These are phyloP conservation scores for Aegotheles bennettii DNA, from an alignment of 2,113 vertebrate genomes.

Conservation along the genomic window DNA sequence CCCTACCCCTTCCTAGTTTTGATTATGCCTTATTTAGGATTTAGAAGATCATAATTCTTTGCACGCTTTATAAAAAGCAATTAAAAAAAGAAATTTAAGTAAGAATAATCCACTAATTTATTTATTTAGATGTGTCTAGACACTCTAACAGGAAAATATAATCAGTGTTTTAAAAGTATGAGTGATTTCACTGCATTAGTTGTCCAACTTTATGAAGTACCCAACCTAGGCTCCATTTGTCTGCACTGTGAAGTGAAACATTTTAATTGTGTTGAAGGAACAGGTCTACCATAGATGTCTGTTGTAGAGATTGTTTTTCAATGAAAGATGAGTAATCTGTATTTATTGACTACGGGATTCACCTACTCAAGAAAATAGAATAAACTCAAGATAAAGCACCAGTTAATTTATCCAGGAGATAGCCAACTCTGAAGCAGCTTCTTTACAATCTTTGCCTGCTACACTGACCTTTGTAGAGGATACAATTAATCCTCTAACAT, in stretches of 20 bases:
- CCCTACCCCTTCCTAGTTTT: background rate
- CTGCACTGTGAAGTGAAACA: constrained; percentile 5
- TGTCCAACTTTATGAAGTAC: background rate
- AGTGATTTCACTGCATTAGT: background rate
- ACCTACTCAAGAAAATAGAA: constrained; percentile 43
- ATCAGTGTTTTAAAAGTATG: background rate
- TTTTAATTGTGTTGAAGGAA: constrained; percentile 13
- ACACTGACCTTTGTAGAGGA: constrained; percentile 46
- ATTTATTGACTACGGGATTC: constrained; percentile 43
- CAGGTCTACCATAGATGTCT: constrained; percentile 33
- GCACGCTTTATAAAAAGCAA: background rate
- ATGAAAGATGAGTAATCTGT: constrained; percentile 38
- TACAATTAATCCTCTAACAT: constrained; percentile 34
- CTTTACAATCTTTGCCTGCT: background rate
- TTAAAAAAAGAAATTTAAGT: background rate
- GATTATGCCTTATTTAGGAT: background rate
- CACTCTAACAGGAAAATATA: background rate
- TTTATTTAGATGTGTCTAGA: background rate
- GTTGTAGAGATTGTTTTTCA: constrained; percentile 33
- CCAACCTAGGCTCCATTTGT: background rate
- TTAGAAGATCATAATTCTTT: background rate
- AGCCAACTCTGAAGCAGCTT: constrained; percentile 24
- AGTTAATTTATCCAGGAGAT: constrained; percentile 56
- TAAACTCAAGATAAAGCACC: constrained; percentile 44
- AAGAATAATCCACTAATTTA: background rate